phyloP scores from a whole-genome alignment of 2,888 invertebrate genomes.

The Atrina japonica region DNA sequence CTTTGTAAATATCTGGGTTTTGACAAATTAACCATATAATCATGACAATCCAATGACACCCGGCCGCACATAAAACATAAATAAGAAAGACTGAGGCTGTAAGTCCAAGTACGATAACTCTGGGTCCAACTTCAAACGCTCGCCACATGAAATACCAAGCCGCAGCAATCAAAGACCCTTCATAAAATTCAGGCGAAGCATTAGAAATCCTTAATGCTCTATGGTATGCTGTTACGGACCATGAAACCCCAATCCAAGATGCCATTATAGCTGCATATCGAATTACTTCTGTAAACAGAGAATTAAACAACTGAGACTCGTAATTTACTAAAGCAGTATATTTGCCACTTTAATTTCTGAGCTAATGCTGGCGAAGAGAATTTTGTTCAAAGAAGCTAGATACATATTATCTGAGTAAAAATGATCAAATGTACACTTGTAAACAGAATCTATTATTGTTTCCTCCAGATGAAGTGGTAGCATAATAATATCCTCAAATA shows the following conservation, averaged over 20 bases:
- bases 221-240: slow-evolving; percentile 22
- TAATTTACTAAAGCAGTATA: slow-evolving; percentile 12
- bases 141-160: slow-evolving; percentile 6
- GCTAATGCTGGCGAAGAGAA: too few relatives aligned
- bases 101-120: slow-evolving; percentile 7
- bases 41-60: slow-evolving; percentile 12
- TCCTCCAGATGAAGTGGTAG: too few relatives aligned
- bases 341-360: too few relatives aligned
- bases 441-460: too few relatives aligned
- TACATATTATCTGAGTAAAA: too few relatives aligned
- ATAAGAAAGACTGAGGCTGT: neutral
- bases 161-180: neutral
- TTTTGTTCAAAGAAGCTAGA: too few relatives aligned
- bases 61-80: neutral
- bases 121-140: slow-evolving; percentile 23
- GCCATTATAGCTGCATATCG: slow-evolving; percentile 5
- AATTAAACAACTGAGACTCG: neutral
- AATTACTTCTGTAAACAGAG: slow-evolving; percentile 10
- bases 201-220: slow-evolving; percentile 9
- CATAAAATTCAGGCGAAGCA: neutral
- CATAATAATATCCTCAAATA: too few relatives aligned
- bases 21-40: slow-evolving; percentile 11
- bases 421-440: too few relatives aligned
- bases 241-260: slow-evolving; percentile 17
- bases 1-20: slow-evolving; percentile 6